These are phyloP conservation scores for Leptopilina drosophilae DNA, from an alignment of 2,888 invertebrate genomes.

Conservation along the genomic window DNA sequence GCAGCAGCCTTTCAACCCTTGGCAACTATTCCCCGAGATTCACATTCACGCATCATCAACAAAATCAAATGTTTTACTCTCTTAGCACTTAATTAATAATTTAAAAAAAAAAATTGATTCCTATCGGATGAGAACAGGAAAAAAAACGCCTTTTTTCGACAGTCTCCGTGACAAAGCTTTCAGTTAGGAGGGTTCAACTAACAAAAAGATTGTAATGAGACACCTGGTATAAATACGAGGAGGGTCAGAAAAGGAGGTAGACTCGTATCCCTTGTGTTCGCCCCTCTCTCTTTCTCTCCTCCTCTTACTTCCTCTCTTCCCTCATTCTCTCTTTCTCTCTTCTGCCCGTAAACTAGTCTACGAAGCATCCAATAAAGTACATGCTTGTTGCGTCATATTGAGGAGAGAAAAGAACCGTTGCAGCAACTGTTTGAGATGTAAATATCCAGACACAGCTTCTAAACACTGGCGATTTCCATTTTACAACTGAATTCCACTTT, in stretches of 20 bases:
- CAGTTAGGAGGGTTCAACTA: conserved; percentile 22
- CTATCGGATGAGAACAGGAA: not conserved
- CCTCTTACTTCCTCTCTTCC: conserved; percentile 48
- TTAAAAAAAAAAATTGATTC: no score
- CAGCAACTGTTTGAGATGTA: conserved; percentile 41
- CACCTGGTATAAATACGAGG: conserved; percentile 37
- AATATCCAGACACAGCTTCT: conserved; percentile 37
- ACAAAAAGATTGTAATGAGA: conserved; percentile 33
- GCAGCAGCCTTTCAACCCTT: no score
- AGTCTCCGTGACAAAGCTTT: conserved; percentile 23
- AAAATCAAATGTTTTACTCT: no score
- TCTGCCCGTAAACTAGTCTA: conserved; percentile 38
- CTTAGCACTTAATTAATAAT: no score
- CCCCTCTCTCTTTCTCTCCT: conserved; percentile 38
- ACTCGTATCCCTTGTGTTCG: conserved; percentile 37
- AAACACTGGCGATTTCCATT: conserved; percentile 30
- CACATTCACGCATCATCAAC: no score
- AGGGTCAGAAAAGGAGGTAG: conserved; percentile 36
- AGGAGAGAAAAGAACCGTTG: conserved; percentile 35
- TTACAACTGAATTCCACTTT: conserved; percentile 24
- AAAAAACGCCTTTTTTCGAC: not conserved
- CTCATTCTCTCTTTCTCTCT: conserved; percentile 37
- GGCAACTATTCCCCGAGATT: no score
- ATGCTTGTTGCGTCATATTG: conserved; percentile 26
- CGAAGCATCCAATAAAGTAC: conserved; percentile 35